Base-by-base conservation (phyloP, 2,113 vertebrate genomes). In the Falco punctatus region DNA sequence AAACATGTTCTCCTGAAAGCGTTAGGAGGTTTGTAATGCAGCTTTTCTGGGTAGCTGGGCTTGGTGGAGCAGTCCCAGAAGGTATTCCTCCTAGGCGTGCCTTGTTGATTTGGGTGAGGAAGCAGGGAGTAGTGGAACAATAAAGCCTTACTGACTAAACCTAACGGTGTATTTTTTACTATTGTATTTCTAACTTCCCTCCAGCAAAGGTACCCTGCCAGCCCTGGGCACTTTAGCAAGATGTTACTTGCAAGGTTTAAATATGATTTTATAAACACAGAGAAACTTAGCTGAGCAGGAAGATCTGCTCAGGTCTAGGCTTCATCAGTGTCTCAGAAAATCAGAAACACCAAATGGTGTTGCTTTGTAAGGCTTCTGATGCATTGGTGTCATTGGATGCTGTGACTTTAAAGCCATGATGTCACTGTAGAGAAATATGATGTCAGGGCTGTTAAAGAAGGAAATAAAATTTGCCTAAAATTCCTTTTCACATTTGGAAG, bases 381-480 rank as follows among this genome's bases (percentile, higher is more conserved):
- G 81, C 86, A 52, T 46, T 74, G 65, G n/a, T 74, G 54, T 70
- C 59, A 35, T 32, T 94, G 82, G 92, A 92, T 89, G 74, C 44
- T 82, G 90, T 26, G 42, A 51, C 90, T 96, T 96, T 94, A 96
- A 97, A 98, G 64, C 87, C 38, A 81, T 98, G 98, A 98, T 95
- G 94, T 97, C 97, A 98, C 66, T 26, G 7, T 61, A 51, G 61
- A 93, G 95, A 90, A 96, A 94, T 94, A 96, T 97, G 97, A 98
- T 96, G 97, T 98, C 97, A 98, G 91, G 80, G 58, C 81, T 96
- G 66, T 97, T 96, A 98, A 98, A 97, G 42, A 92, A 59, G 70
- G 52, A 81, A 92, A 95, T 94, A 98, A 97, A 95, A 78, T 88
- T 94, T 86, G 92, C 92, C 92, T 94, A 96, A 96, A 97, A 96